Evolutionary conservation across 2,888 invertebrate species (phyloP), one percentile per base, ranked within the genome.

Genomic region (Xestobium rufovillosum): DNA sequence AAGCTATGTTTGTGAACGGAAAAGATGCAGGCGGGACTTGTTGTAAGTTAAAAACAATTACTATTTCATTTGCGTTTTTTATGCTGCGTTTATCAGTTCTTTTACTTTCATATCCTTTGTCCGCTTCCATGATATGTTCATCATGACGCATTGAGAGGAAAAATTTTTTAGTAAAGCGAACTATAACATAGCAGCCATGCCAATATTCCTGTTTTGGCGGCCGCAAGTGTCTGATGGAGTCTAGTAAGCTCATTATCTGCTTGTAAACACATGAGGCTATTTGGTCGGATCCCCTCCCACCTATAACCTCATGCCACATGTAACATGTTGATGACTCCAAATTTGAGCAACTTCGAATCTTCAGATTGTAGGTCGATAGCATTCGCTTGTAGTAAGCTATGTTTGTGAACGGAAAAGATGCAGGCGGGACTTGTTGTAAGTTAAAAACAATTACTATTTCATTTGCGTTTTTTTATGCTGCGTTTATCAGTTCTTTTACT

Each of bases 191-290:
- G 34, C 29, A 16, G 42, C 41, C 38, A 50, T 45, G 27, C 41
- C 43, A 19, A 45, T 41, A 25, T 48, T 45, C 17, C 41, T 38
- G 25, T 48, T 50, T 42, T 50, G 47, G 9, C 45, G 48, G 3
- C 45, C 46, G 39, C 45, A 49, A 27, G 42, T 42, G 17, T 48
- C 48, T 41, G 17, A 34, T 38, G 14, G 45, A 41, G 34, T 42
- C 34, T 3, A 31, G n/a, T 13, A 31, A 31, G 15, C 3, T 33
- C 11, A n/a, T n/a, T n/a, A n/a, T n/a, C n/a, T n/a, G n/a, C n/a
- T n/a, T n/a, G n/a, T n/a, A n/a, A n/a, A n/a, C n/a, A n/a, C n/a
- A n/a, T n/a, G n/a, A n/a, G n/a, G 33, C 19, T 14, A 31, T 26
- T 11, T 38, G 9, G 37, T 36, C 30, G 14, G 38, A 41, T 2